Evolutionary conservation across 92 coral and sea anemone species (phyloP).

Genomic region (Muricea muricata): DNA sequence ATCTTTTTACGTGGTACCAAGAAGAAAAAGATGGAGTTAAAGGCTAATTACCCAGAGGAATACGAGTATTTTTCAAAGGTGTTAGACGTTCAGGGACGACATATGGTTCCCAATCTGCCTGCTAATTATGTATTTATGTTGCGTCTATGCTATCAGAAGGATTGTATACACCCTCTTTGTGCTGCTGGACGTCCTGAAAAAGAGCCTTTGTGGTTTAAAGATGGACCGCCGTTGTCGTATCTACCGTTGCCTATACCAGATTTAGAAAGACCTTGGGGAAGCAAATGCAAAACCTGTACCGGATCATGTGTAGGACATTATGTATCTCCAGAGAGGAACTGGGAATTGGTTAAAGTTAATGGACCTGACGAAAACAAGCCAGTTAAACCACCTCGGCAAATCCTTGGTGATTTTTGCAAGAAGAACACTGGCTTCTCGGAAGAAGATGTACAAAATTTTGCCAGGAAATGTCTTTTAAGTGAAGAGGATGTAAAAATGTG

Average conservation of each 20-base stretch:
- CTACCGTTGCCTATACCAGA: constrained; percentile 56
- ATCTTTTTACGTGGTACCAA: constrained; percentile 16
- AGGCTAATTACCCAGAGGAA: constrained; percentile 30
- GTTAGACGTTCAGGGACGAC: constrained; percentile 53
- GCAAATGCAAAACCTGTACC: constrained; percentile 39
- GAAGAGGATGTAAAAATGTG: constrained; percentile 3
- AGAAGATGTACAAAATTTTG: background rate
- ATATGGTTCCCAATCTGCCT: constrained; percentile 16
- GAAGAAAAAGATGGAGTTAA: constrained; percentile 22
- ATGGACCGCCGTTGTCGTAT: constrained; percentile 50
- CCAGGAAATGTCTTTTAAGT: too few relatives aligned
- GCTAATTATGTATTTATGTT: constrained; percentile 30
- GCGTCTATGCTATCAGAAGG: constrained; percentile 37
- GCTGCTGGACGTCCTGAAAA: too few relatives aligned
- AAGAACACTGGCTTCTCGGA: background rate
- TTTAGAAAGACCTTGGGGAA: constrained; percentile 62
- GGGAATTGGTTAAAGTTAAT: background rate
- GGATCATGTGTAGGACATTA: constrained; percentile 53
- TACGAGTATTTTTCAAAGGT: constrained; percentile 40
- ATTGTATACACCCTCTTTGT: constrained; percentile 44
- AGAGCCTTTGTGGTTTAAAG: constrained; percentile 46
- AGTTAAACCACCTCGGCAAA: constrained; percentile 1
- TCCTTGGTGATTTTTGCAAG: background rate
- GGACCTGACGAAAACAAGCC: background rate
- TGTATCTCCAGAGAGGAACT: constrained; percentile 31